phyloP scores from a whole-genome alignment of 1,140 invertebrate genomes.

The Formica exsecta region DNA sequence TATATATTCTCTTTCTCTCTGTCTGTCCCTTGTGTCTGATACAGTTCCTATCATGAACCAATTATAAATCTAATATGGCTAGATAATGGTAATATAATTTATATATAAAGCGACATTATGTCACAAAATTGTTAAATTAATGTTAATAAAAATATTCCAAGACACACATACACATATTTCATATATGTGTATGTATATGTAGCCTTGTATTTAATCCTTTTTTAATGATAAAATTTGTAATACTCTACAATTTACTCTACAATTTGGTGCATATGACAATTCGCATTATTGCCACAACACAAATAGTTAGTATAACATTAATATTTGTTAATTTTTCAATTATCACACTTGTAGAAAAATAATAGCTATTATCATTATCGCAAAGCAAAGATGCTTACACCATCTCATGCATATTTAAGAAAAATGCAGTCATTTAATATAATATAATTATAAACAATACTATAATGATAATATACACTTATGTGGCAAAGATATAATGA shows the following conservation, averaged over 20 bases:
- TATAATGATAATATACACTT: conserved; percentile 51
- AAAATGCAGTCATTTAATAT: conserved; percentile 41
- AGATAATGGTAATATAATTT: conserved; percentile 26
- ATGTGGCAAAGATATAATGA: conserved; percentile 36
- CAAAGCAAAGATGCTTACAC: conserved; percentile 46
- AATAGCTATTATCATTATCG: conserved; percentile 51
- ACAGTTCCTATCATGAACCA: conserved; percentile 76
- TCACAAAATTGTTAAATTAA: conserved; percentile 57
- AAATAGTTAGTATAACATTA: conserved; percentile 54
- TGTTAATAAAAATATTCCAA: conserved; percentile 64
- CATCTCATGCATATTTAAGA: conserved; percentile 1
- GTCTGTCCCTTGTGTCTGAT: conserved; percentile 75
- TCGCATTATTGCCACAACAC: conserved; percentile 15
- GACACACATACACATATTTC: conserved; percentile 43
- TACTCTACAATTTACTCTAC: conserved; percentile 63
- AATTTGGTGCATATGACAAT: conserved; percentile 40
- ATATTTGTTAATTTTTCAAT: conserved; percentile 49
- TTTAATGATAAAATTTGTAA: conserved; percentile 51
- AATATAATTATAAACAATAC: conserved; percentile 42
- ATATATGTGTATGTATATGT: neutral
- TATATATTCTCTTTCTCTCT: conserved; percentile 49
- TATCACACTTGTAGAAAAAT: conserved; percentile 46
- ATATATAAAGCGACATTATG: conserved; percentile 36
- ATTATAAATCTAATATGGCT: conserved; percentile 23
- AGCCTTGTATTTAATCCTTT: neutral